Evolutionary conservation across 2,888 invertebrate genomes (phyloP).

Genomic region (Eledone cirrhosa): DNA sequence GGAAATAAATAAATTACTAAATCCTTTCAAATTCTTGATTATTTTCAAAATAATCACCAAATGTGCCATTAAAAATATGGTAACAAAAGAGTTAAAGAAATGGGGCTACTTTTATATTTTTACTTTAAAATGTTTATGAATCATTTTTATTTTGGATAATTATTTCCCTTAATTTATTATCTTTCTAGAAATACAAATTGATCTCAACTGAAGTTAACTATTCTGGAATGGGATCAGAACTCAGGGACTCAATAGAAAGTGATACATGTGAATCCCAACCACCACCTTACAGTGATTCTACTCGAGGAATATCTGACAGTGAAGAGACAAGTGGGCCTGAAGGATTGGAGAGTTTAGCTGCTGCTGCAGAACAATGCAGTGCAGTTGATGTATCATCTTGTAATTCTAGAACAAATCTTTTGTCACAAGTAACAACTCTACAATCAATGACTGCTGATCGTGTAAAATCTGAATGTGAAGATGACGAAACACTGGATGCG

Average conservation of each 20-base stretch:
- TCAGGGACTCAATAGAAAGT: constrained; percentile 33
- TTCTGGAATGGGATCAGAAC: constrained; percentile 28
- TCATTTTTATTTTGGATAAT: too few species aligned
- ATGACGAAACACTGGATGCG: constrained; percentile 30
- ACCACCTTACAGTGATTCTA: constrained; percentile 24
- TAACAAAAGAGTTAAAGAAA: too few species aligned
- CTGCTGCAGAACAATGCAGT: constrained; percentile 25
- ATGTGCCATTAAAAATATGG: too few species aligned
- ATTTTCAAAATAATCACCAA: too few species aligned
- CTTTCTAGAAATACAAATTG: constrained; percentile 22
- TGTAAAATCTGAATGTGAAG: background rate
- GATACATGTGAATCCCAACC: constrained; percentile 30
- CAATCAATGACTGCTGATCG: constrained; percentile 16
- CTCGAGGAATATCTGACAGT: constrained; percentile 27
- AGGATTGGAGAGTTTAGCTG: constrained; percentile 25
- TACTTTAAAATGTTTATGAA: too few species aligned
- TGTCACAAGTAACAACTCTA: constrained; percentile 14
- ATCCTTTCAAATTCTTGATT: too few species aligned
- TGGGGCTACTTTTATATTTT: too few species aligned
- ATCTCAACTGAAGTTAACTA: constrained; percentile 3
- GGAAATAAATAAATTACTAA: too few species aligned
- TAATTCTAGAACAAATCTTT: constrained; percentile 19
- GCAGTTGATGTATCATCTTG: constrained; percentile 20
- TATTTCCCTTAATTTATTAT: background rate
- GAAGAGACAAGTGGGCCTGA: constrained; percentile 24